Evolutionary conservation across 2,888 invertebrate species (phyloP), one percentile per base, ranked within the genome.

Genomic region (Ramazzottius varieornatus): DNA sequence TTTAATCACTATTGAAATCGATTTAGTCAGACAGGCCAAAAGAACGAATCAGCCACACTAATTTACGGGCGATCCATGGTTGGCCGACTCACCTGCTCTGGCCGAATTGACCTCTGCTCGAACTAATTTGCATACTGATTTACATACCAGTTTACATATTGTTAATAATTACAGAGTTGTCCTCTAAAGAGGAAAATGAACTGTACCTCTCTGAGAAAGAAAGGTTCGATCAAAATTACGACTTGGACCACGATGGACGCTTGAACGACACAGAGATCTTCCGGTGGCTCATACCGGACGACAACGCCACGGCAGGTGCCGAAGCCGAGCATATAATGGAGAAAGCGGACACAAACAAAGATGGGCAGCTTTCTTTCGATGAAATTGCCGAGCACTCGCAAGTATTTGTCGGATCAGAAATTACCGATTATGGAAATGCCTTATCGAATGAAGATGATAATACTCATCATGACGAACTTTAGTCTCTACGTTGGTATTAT

Each of bases 281-380:
- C 54, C 54, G 54, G 54, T 54, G 54, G 54, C 54, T 54, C n/a
- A 54, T 54, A 16, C 54, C 54, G 20, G 54, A 54, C 29, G 54
- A 54, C 54, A 13, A 29, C 54, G 54, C 54, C 13, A 54, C 54
- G 20, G 54, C 54, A 8, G 29, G 4, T 4, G 20, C 29, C 4
- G 54, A 54, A 54, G 54, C 54, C 54, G 54, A 54, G 29, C 54
- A 54, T 24, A 54, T 54, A n/a, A n/a, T 54, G 13, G 54, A 54
- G 54, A 54, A 54, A 24, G 24, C 16, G 16, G 54, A 54, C 29
- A 29, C 54, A 24, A 54, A 54, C 54, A 16, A 29, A 24, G 54
- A 54, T 24, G 29, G 54, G 4, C n/a, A 24, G n/a, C 54, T 54
- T 8, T n/a, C 20, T 24, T 29, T 29, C n/a, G 54, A 54, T 54